Conservation (phyloP, 1,140 invertebrate species). For the Stegodyphus dumicola region DNA sequence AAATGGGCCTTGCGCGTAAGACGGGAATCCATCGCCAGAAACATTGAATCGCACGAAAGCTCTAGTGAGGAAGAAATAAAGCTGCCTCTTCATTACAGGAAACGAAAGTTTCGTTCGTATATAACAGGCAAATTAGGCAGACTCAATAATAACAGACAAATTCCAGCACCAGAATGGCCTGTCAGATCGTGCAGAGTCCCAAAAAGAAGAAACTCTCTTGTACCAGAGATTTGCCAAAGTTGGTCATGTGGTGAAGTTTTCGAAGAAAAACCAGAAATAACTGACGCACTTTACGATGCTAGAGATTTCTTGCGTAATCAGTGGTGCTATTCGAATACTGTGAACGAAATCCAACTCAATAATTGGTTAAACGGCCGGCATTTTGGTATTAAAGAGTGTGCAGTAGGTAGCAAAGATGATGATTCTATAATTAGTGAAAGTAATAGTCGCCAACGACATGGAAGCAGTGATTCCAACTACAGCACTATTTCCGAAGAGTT, state of each 20-base stretch:
- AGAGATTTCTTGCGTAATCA: constrained; percentile 18
- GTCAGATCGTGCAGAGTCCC: constrained; percentile 16
- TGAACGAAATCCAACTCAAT: constrained; percentile 43
- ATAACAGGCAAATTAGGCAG: constrained; percentile 28
- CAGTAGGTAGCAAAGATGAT: neutral
- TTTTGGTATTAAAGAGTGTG: constrained; percentile 1
- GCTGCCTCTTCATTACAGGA: constrained; percentile 26
- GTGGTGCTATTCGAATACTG: constrained; percentile 43
- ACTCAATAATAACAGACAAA: neutral
- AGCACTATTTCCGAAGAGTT: constrained; percentile 26
- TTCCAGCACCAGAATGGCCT: neutral
- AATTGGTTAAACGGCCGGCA: constrained; percentile 31
- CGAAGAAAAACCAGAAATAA: neutral
- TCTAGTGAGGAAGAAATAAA: constrained; percentile 11
- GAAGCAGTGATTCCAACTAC: constrained; percentile 42
- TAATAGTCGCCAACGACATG: constrained; percentile 16
- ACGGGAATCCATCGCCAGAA: constrained; percentile 23
- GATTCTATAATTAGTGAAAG: neutral
- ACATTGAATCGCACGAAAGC: neutral
- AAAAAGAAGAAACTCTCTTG: constrained; percentile 3
- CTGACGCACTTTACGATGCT: constrained; percentile 3
- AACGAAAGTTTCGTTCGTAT: constrained; percentile 32
- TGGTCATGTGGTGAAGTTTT: constrained; percentile 46
- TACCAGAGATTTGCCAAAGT: constrained; percentile 27
- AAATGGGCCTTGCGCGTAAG: constrained; percentile 1